Evolutionary conservation across 2,797 vertebrate species (phyloP).

Genomic region (Pogoniulus pusillus): DNA sequence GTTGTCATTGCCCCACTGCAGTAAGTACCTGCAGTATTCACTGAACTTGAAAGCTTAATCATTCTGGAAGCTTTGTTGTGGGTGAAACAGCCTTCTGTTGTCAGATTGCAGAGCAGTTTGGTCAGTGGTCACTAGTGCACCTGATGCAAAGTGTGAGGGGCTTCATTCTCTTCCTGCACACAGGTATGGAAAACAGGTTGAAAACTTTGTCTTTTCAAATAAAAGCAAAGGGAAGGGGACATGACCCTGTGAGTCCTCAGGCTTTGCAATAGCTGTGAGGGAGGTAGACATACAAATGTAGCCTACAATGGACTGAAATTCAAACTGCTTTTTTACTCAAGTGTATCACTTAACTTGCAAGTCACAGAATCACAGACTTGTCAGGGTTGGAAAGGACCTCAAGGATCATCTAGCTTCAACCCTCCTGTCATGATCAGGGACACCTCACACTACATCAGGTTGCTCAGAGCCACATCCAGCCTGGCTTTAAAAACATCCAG

Average conservation of each 20-base stretch:
- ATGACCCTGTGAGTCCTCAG: not conserved
- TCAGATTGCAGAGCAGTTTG: not conserved
- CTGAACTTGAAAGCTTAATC: not conserved
- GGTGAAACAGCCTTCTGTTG: not conserved
- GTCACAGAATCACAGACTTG: not conserved
- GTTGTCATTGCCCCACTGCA: not conserved
- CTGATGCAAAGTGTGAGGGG: not conserved
- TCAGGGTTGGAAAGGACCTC: too few species aligned
- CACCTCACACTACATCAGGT: too few species aligned
- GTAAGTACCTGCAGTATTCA: not conserved
- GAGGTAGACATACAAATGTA: not conserved
- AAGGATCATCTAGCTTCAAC: too few species aligned
- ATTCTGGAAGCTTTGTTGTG: not conserved
- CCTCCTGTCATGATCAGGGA: too few species aligned
- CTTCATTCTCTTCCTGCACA: not conserved
- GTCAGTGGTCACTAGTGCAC: not conserved
- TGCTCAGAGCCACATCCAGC: too few species aligned
- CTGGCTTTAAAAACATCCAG: too few species aligned
- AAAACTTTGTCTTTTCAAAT: not conserved
- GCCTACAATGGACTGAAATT: not conserved
- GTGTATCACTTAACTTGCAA: fast-evolving
- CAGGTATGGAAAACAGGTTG: not conserved
- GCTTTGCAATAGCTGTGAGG: not conserved
- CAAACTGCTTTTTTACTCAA: not conserved
- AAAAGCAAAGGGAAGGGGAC: not conserved